Conservation (phyloP, 2,888 invertebrate genomes). For the Nasonovia ribisnigri region DNA sequence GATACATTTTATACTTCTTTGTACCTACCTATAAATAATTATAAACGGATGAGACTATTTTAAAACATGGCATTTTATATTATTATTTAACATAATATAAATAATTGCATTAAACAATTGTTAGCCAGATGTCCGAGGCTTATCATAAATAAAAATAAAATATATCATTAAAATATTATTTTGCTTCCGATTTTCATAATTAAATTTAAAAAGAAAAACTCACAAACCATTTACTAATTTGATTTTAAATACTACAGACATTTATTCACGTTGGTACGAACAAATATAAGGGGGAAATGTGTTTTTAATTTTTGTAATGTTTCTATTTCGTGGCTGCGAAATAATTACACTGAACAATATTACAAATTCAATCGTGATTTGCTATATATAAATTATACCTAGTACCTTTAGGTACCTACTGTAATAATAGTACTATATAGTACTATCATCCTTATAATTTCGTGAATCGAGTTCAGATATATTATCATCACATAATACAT, state of each 20-base stretch:
- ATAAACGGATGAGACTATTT: neutral
- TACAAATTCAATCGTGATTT: constrained; percentile 45
- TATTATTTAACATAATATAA: neutral
- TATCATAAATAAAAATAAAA: neutral
- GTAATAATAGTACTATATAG: neutral
- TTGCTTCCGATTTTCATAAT: neutral
- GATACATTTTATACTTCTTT: neutral
- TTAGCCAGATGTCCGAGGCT: neutral
- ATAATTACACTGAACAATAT: constrained; percentile 25
- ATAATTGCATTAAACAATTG: neutral
- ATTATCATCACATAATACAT: neutral
- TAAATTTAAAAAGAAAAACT: constrained; percentile 20
- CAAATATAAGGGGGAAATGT: constrained; percentile 7
- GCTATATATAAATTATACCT: neutral
- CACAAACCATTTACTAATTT: constrained; percentile 4
- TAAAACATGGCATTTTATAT: neutral
- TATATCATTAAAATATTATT: neutral
- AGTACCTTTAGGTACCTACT: neutral
- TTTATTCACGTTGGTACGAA: neutral
- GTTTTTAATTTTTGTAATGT: constrained; percentile 38
- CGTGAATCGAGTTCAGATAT: neutral
- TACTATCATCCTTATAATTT: neutral
- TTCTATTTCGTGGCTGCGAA: neutral
- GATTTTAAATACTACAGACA: constrained; percentile 27
- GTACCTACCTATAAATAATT: neutral